Evolutionary conservation across 2,113 vertebrate genomes (phyloP).

Genomic region (Reinhardtius hippoglossoides): DNA sequence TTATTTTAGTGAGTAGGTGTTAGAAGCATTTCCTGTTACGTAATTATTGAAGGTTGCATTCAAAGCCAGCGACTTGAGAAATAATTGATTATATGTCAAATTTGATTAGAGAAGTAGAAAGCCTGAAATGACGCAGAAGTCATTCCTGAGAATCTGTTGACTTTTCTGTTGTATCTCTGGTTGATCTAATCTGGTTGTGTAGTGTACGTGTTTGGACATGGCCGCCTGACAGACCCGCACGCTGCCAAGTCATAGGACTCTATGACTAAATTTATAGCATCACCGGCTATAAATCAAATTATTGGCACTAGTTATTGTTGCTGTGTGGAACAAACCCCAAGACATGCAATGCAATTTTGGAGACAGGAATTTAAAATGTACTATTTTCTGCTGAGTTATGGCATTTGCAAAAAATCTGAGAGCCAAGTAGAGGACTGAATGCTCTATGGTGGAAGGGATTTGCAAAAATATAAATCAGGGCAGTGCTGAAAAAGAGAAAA

Average conservation of each 20-base stretch:
- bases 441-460: too few species aligned
- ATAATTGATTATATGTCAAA: constrained; percentile 14
- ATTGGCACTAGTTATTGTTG: constrained; percentile 39
- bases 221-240: constrained; percentile 48
- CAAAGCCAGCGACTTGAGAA: background rate
- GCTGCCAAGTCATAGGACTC: constrained; percentile 67
- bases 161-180: constrained; percentile 31
- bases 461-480: background rate
- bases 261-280: constrained; percentile 44
- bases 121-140: constrained; percentile 2
- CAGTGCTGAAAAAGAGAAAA: too few species aligned
- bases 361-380: constrained; percentile 24
- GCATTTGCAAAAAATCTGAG: background rate
- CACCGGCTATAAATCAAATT: constrained; percentile 65
- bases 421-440: too few species aligned
- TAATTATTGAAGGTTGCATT: background rate
- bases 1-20: background rate
- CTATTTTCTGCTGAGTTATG: background rate
- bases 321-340: background rate
- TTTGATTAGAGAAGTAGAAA: constrained; percentile 6
- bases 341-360: constrained; percentile 30
- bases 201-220: constrained; percentile 39
- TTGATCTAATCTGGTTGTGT: constrained; percentile 41
- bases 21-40: background rate
- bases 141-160: constrained; percentile 23